Evolutionary conservation across 35 echinoderm and acorn worm species (phyloP).

Genomic region (Apostichopus japonicus): DNA sequence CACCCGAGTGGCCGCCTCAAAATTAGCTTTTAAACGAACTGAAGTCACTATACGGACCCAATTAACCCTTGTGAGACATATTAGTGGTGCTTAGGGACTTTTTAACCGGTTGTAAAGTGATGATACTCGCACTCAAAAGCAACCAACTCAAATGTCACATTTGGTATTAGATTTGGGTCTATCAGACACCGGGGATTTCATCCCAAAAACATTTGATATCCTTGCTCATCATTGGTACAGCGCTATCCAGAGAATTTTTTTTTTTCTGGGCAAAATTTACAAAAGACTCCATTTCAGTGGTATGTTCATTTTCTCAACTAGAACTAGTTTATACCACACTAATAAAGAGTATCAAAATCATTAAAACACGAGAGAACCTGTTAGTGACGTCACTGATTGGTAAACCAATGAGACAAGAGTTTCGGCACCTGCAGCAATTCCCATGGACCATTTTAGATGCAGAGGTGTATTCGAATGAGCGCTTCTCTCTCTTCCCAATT

Average conservation of each 20-base stretch:
- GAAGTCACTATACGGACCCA: constrained; percentile 49
- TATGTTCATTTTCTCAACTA: constrained; percentile 31
- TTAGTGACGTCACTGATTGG: constrained; percentile 38
- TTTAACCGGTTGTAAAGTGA: constrained; percentile 52
- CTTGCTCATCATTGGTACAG: not conserved
- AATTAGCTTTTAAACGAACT: constrained; percentile 53
- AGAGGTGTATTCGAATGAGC: constrained; percentile 33
- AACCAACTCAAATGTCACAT: constrained; percentile 54
- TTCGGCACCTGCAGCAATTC: constrained; percentile 50
- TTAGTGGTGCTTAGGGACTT: constrained; percentile 49
- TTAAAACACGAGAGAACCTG: constrained; percentile 1
- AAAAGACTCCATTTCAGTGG: constrained; percentile 19
- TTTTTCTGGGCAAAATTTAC: not conserved
- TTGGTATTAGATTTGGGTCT: constrained; percentile 33
- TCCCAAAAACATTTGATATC: constrained; percentile 38
- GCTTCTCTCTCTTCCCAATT: not conserved
- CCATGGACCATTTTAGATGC: constrained; percentile 22
- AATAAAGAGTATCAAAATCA: not conserved
- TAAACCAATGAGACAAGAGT: constrained; percentile 34
- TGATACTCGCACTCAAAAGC: constrained; percentile 4
- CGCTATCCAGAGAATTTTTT: not conserved
- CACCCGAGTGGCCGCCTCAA: not conserved
- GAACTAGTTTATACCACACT: constrained; percentile 36
- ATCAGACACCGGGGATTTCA: constrained; percentile 2
- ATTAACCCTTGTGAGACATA: constrained; percentile 46